A percentile compares a stretch with the other conserved stretches of the same genome.
Conservation (phyloP, 2,888 invertebrate species). For the Chrysolina oricalcia region DNA sequence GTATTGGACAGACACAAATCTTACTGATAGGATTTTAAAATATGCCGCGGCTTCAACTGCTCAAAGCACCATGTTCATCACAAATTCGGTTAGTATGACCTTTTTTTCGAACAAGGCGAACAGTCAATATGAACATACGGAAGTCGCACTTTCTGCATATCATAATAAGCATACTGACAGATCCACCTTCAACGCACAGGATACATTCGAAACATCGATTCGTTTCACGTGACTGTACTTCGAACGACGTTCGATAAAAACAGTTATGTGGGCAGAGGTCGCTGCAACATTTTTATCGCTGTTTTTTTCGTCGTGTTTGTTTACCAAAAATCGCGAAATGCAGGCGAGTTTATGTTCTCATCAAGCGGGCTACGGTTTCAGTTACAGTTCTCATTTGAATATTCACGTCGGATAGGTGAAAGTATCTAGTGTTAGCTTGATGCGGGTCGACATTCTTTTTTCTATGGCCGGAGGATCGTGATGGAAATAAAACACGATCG, state of each 20-base stretch:
- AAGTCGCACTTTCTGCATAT: no score
- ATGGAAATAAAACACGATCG: background rate
- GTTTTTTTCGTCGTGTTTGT: background rate
- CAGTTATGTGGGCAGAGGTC: background rate
- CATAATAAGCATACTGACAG: no score
- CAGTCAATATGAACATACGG: no score
- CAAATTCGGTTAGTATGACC: no score
- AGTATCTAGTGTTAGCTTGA: background rate
- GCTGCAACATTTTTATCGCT: background rate
- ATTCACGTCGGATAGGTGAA: background rate
- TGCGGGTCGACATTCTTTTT: background rate
- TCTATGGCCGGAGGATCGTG: background rate
- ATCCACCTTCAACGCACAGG: background rate
- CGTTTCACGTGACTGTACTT: background rate
- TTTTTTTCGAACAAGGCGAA: no score
- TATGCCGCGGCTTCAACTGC: no score
- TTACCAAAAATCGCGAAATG: constrained; percentile 1
- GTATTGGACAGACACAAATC: no score
- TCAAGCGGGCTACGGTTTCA: background rate
- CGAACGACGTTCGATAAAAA: background rate
- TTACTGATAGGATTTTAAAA: no score
- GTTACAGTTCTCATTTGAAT: background rate
- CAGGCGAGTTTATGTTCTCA: background rate
- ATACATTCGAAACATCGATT: background rate
- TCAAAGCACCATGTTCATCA: no score